A percentile compares a stretch with the other conserved stretches of the same genome.
Conservation (phyloP, 2,888 invertebrate species). For the Drosophila demipolita region DNA sequence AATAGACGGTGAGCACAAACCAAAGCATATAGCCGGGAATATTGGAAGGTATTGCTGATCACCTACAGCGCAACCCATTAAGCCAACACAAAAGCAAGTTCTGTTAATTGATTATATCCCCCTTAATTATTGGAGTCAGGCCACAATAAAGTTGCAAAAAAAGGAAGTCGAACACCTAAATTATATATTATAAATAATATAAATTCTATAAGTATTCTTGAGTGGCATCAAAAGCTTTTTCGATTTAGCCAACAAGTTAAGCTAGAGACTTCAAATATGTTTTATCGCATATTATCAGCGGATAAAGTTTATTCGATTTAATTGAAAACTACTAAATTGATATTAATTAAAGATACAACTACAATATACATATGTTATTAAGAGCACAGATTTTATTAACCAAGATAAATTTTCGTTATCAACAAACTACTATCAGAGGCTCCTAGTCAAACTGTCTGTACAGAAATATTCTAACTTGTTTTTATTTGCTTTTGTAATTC, state of each 20-base stretch:
- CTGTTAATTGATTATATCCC: background rate
- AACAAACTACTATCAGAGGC: too few relatives aligned
- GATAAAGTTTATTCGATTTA: background rate
- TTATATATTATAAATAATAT: too few relatives aligned
- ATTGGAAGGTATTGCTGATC: background rate
- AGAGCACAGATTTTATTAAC: background rate
- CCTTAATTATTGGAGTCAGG: rapidly evolving
- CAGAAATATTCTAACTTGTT: background rate
- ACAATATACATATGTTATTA: background rate
- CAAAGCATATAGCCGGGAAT: background rate
- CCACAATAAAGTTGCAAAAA: background rate
- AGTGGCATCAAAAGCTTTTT: background rate
- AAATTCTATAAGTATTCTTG: background rate
- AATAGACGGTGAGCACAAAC: background rate
- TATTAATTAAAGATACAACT: background rate
- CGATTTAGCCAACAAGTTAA: background rate
- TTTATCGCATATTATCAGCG: background rate
- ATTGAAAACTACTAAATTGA: background rate
- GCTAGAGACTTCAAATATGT: background rate
- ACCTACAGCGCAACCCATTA: background rate
- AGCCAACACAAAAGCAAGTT: background rate
- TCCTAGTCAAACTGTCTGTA: background rate
- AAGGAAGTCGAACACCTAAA: background rate
- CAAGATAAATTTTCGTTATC: background rate
- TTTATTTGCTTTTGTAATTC: background rate